phyloP scores from a whole-genome alignment of 1,140 invertebrate species.

The Drosophila guanche region DNA sequence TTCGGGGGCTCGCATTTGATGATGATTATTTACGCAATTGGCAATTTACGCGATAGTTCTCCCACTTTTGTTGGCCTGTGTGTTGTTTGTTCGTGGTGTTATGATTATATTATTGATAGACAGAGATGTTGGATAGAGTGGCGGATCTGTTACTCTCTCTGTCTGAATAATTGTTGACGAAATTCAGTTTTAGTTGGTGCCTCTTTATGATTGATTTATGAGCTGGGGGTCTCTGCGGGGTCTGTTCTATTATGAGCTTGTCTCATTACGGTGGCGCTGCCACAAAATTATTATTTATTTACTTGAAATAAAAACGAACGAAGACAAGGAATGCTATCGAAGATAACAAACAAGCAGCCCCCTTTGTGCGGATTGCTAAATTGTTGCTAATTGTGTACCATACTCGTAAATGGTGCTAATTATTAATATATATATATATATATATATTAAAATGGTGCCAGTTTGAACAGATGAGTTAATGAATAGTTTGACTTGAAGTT shows the following conservation, averaged over 20 bases:
- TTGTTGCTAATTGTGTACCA: slow-evolving; percentile 56
- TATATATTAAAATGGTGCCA: no score
- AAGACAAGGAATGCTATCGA: slow-evolving; percentile 37
- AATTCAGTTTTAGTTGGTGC: slow-evolving; percentile 23
- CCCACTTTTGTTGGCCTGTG: slow-evolving; percentile 2
- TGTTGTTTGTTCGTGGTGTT: slow-evolving; percentile 12
- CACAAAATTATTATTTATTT: slow-evolving; percentile 48
- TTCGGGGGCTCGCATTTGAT: slow-evolving; percentile 40
- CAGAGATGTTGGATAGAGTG: background rate
- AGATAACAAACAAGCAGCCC: slow-evolving; percentile 39
- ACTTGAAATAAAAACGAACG: slow-evolving; percentile 15
- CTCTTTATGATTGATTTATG: slow-evolving; percentile 44
- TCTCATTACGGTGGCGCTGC: slow-evolving; percentile 33
- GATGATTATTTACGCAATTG: slow-evolving; percentile 68
- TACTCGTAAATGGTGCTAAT: slow-evolving; percentile 23
- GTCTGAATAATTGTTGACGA: slow-evolving; percentile 24
- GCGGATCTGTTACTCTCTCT: background rate
- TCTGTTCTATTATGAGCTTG: slow-evolving; percentile 34
- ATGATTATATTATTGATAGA: slow-evolving; percentile 33
- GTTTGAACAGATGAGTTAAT: slow-evolving; percentile 5
- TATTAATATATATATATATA: no score
- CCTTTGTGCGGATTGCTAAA: slow-evolving; percentile 43
- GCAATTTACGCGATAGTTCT: slow-evolving; percentile 27
- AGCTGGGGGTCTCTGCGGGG: slow-evolving; percentile 15
- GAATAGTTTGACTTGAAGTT: background rate